phyloP scores from a whole-genome alignment of 64 coral and sea anemone species.

The Montipora efflorescens region DNA sequence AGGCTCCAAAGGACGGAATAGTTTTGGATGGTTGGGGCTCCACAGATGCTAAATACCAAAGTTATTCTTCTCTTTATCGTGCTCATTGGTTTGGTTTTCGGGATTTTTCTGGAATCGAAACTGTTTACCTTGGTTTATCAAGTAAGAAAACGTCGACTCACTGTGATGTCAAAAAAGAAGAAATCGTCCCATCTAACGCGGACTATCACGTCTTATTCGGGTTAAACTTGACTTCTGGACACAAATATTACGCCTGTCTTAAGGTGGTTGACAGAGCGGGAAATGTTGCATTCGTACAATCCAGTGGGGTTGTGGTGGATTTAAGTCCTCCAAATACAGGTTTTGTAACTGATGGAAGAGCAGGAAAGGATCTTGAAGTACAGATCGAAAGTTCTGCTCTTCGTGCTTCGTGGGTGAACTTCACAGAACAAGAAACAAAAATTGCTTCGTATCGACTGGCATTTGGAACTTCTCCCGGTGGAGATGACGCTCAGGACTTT shows the following conservation, averaged over 20 bases:
- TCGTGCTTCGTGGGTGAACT: slow-evolving; percentile 80
- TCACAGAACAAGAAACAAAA: slow-evolving; percentile 72
- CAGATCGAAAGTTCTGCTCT: slow-evolving; percentile 31
- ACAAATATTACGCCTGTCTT: slow-evolving; percentile 80
- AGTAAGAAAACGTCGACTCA: slow-evolving; percentile 2
- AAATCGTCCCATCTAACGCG: slow-evolving; percentile 41
- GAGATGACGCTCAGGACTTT: slow-evolving; percentile 80
- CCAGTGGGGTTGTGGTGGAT: slow-evolving; percentile 87
- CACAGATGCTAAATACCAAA: slow-evolving; percentile 78
- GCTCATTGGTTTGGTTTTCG: slow-evolving; percentile 88
- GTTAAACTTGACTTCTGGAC: slow-evolving; percentile 67
- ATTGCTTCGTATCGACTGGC: slow-evolving; percentile 79
- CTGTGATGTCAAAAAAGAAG: slow-evolving; percentile 71
- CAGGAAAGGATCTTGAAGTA: slow-evolving; percentile 55
- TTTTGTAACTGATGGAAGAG: slow-evolving; percentile 69
- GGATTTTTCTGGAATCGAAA: slow-evolving; percentile 81
- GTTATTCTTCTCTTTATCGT: slow-evolving; percentile 77
- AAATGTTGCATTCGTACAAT: slow-evolving; percentile 74
- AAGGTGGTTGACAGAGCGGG: slow-evolving; percentile 86
- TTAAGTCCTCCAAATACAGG: slow-evolving; percentile 74
- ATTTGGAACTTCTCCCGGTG: slow-evolving; percentile 74
- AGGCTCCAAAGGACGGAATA: slow-evolving; percentile 66
- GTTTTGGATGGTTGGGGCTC: slow-evolving; percentile 91
- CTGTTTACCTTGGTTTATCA: slow-evolving; percentile 65
- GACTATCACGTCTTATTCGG: slow-evolving; percentile 73